A percentile compares a stretch with the other conserved stretches of the same genome.
phyloP scores from a whole-genome alignment of 2,888 invertebrate genomes.

The Macrophya annulata region DNA sequence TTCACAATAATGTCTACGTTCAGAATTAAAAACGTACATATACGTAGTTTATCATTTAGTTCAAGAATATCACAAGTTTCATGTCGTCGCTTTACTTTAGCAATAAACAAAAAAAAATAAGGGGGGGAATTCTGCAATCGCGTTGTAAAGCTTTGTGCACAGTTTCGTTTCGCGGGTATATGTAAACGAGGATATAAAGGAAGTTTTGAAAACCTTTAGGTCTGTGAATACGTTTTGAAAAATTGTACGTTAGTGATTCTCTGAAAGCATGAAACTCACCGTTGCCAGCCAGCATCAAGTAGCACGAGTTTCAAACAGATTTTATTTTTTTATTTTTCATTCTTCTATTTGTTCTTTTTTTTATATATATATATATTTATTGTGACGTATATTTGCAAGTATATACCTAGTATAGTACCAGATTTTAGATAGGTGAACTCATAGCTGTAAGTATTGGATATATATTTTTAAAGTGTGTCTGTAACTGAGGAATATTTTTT shows the following conservation, averaged over 20 bases:
- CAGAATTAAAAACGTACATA: not conserved
- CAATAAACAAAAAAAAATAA: not conserved
- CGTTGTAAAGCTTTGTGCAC: not conserved
- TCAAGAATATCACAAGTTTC: not conserved
- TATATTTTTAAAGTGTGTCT: constrained; percentile 13
- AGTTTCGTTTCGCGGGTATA: not conserved
- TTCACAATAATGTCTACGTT: not conserved
- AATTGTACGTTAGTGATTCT: not conserved
- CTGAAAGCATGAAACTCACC: not conserved
- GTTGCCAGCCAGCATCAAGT: not conserved
- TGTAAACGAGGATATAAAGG: not conserved
- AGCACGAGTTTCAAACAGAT: constrained; percentile 5
- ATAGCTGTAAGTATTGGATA: not conserved
- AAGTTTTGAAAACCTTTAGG: constrained; percentile 1
- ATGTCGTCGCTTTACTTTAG: not conserved
- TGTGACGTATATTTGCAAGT: not conserved
- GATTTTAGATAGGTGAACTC: not conserved
- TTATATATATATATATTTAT: not conserved
- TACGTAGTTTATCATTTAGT: not conserved
- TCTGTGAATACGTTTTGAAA: constrained; percentile 30
- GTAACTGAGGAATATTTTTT: not conserved
- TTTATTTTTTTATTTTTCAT: constrained; percentile 35
- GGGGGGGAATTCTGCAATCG: not conserved
- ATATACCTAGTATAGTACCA: not conserved
- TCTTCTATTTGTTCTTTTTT: not conserved